Percentiles rank a stretch among this genome's conserved stretches.
These are phyloP conservation scores for Rhopalosiphum nymphaeae DNA, from an alignment of 2,888 invertebrate genomes.

Conservation along the genomic window DNA sequence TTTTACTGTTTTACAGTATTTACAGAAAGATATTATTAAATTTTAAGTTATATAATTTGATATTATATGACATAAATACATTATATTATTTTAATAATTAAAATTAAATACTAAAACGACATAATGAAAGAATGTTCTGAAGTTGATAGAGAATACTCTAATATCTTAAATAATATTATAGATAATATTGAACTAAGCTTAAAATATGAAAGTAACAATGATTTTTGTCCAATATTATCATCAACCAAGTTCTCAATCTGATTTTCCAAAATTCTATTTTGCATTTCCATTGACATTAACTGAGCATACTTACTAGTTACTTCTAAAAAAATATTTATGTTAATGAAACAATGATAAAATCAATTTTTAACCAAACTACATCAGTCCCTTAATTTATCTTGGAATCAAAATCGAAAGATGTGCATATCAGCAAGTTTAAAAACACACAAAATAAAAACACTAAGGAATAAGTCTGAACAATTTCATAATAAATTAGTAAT, in stretches of 20 bases:
- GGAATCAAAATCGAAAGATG: no score
- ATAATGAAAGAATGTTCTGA: not conserved
- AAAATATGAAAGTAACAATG: not conserved
- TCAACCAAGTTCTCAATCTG: not conserved
- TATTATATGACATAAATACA: no score
- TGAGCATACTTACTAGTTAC: not conserved
- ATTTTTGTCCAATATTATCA: not conserved
- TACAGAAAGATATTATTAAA: no score
- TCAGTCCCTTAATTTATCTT: no score
- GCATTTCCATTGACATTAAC: not conserved
- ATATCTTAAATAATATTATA: not conserved
- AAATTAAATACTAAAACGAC: no score
- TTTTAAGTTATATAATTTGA: no score
- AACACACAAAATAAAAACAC: conserved; percentile 11
- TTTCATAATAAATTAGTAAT: not conserved
- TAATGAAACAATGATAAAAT: no score
- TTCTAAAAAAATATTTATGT: not conserved
- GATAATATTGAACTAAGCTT: not conserved
- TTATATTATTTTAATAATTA: no score
- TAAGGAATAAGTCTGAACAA: not conserved
- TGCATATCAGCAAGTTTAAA: not conserved
- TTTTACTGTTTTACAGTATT: no score
- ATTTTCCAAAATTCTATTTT: not conserved
- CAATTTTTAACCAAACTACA: no score
- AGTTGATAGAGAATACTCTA: not conserved